Base-by-base conservation (phyloP, 2,113 vertebrate genomes). In the Dendropsophus ebraccatus region DNA sequence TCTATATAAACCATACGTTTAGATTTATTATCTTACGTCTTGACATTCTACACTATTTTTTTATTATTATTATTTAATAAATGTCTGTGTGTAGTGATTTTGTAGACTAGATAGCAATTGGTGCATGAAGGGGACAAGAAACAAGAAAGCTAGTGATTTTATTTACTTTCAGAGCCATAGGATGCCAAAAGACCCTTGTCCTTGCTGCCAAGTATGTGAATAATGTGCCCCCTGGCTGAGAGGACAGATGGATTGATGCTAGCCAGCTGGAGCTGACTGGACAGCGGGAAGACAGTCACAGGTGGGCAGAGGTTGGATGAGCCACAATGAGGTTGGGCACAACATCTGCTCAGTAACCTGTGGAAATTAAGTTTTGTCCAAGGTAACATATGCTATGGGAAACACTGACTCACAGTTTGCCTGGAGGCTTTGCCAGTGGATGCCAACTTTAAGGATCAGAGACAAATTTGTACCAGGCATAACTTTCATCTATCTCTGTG, bases 281-380 rank as follows among this genome's bases (percentile, higher is more conserved):
- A 60, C 50, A 73, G n/a, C 67, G 14, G 85, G 50, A 81, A 72
- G 50, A 56, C 35, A 81, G 74, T 78, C 58, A 85, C 75, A 85
- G 67, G 85, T 87, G 85, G 85, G 25, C 54, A 87, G 78, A 62
- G 77, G 77, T 81, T 70, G 69, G 77, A 87, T 14, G 28, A 87
- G 69, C 67, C 50, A 62, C 70, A 80, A 81, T 60, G 25, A 69
- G 78, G 45, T 62, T 74, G 85, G 25, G 25, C 30, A 73, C 52
- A 87, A 52, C 85, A 87, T 79, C 85, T 87, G 85, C 67, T 87
- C 52, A 32, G 41, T 47, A 87, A 87, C 85, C 85, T 81, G 78
- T 62, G 52, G 84, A 87, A 80, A 81, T 81, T 70, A 87, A 58
- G 50, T 60, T 74, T 87, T 45, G 77, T 81, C 77, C 67, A 81